phyloP scores from a whole-genome alignment of 2,113 vertebrate genomes.

The Vimba vimba region DNA sequence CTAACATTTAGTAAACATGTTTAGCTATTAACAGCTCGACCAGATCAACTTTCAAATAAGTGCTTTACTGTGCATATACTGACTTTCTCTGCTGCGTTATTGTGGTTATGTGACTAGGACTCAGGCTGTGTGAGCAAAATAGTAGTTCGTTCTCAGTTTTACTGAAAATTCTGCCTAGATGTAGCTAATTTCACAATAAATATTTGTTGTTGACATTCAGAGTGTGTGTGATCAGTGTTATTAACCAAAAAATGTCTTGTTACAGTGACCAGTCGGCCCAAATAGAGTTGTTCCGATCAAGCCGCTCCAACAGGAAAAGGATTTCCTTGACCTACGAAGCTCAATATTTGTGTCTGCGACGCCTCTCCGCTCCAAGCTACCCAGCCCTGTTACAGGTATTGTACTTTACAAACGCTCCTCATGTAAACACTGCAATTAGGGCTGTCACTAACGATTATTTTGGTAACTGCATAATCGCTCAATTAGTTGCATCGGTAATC shows the following conservation, averaged over 20 bases:
- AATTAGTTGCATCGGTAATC: too few species aligned
- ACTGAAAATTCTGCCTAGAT: not conserved
- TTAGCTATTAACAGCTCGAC: not conserved
- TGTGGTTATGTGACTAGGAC: not conserved
- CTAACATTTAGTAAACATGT: not conserved
- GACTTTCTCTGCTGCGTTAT: not conserved
- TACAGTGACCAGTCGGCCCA: conserved; percentile 70
- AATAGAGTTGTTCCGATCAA: conserved; percentile 67
- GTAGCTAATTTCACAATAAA: not conserved
- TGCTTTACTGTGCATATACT: not conserved
- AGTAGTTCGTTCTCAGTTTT: not conserved
- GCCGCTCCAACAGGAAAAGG: conserved; percentile 56
- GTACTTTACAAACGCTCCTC: not conserved
- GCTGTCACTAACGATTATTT: too few species aligned
- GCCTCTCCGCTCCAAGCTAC: conserved; percentile 71
- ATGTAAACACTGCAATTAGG: not conserved
- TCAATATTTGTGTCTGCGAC: conserved; percentile 70
- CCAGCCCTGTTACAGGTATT: conserved; percentile 73
- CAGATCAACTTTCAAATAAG: not conserved
- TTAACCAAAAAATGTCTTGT: conserved; percentile 21
- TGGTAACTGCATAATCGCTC: not conserved
- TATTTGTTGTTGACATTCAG: not conserved
- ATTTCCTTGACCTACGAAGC: conserved; percentile 74
- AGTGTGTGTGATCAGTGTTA: not conserved
- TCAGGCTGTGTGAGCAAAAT: not conserved